Evolutionary conservation across 1,140 invertebrate species (phyloP).

Genomic region (Heliconius congener): DNA sequence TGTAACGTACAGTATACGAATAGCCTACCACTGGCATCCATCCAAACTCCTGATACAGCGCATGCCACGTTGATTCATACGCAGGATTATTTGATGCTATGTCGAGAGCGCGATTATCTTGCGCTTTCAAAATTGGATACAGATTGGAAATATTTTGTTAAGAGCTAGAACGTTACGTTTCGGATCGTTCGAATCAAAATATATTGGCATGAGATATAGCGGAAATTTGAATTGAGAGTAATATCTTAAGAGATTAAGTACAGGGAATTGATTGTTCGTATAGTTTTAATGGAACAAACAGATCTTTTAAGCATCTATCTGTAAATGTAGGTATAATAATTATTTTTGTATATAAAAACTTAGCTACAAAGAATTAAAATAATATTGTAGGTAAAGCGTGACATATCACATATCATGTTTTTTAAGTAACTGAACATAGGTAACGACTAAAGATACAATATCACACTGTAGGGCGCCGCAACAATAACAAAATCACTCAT

Average conservation of each 20-base stretch:
- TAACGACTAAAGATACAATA: neutral
- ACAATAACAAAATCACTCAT: neutral
- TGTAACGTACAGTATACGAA: neutral
- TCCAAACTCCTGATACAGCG: constrained; percentile 33
- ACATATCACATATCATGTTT: no score
- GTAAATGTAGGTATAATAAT: no score
- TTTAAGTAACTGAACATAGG: no score
- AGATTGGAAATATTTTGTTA: constrained; percentile 12
- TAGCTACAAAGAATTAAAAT: no score
- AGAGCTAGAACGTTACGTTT: neutral
- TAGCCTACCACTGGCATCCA: constrained; percentile 27
- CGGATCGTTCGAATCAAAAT: constrained; percentile 17
- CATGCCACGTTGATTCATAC: constrained; percentile 35
- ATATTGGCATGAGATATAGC: constrained; percentile 2
- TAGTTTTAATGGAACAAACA: no score
- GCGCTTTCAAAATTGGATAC: constrained; percentile 19
- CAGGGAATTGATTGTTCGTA: neutral
- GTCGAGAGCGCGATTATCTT: constrained; percentile 33
- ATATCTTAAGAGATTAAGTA: neutral
- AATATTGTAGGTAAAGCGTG: no score
- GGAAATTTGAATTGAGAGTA: neutral
- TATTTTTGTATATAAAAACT: no score
- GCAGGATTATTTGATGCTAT: constrained; percentile 32
- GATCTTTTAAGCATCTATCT: no score
- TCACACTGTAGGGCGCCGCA: neutral